Percentiles rank a stretch among this genome's conserved stretches.
Evolutionary conservation across 2,113 vertebrate genomes (phyloP).

Genomic region (Pica pica): DNA sequence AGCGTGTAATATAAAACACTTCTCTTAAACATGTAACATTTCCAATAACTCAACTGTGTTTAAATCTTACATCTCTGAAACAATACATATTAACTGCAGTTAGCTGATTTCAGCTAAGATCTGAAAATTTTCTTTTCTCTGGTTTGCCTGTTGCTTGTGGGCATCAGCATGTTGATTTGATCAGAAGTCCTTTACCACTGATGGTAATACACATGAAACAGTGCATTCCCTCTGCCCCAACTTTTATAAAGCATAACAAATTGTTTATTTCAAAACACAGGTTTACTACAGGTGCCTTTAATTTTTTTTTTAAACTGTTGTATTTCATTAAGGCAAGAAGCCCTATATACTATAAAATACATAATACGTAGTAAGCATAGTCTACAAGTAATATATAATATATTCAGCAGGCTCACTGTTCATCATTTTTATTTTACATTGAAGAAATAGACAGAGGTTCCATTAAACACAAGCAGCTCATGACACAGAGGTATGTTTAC

Average conservation of each 20-base stretch:
- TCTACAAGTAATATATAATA: background rate
- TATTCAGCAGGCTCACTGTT: background rate
- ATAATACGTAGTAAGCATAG: background rate
- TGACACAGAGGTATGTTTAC: background rate
- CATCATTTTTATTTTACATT: background rate
- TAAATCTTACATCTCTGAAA: background rate
- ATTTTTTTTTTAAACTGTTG: background rate
- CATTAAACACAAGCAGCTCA: background rate
- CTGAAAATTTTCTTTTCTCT: background rate
- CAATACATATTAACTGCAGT: background rate
- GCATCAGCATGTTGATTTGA: background rate
- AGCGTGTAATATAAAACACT: background rate
- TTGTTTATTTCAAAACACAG: background rate
- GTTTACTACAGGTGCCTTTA: background rate
- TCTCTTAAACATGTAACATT: background rate
- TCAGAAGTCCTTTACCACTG: background rate
- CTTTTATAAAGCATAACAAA: background rate
- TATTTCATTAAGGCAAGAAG: background rate
- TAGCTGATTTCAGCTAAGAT: background rate
- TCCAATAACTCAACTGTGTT: background rate
- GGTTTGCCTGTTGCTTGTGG: background rate
- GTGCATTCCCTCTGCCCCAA: rapidly evolving
- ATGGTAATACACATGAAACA: background rate
- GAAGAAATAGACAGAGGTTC: background rate
- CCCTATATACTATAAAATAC: background rate